Evolutionary conservation across 2,797 vertebrate genomes (phyloP), one percentile per base, ranked within the genome.

Genomic region (Champsocephalus gunnari): DNA sequence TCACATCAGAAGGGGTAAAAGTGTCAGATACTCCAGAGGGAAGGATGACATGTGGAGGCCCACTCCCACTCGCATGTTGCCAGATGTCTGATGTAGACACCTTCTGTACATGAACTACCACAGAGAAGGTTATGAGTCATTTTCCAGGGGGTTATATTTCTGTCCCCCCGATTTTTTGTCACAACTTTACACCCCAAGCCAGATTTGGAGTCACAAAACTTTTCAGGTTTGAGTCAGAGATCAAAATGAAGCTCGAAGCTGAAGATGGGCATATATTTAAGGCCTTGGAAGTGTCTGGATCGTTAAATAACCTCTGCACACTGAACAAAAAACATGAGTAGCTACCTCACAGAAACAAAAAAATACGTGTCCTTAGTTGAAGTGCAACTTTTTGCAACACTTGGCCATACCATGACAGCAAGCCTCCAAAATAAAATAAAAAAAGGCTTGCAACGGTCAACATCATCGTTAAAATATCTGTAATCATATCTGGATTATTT

Each of bases 401-500:
- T 59, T 81, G 75, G 66, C 66, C 61, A 56, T 14, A 44, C 54
- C 28, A 19, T 53, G n/a, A 47, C 32, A 54, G 38, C 11, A 51
- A 64, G 50, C 10, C 21, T 81, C 77, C 57, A 70, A 51, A 62
- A 21, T 11, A 71, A 60, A 64, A 69, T 9, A 44, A 21, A 32
- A 66, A 58, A 59, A 45, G 4, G 19, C 59, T 1, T 41, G 34
- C 55, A 63, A 67, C 21, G 49, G 68, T 66, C 75, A 83, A 62
- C 11, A 9, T 32, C 49, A 32, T 72, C 17, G 60, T 79, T 69
- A 49, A 73, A 55, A 45, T 70, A 77, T 41, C 55, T 73, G 38
- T 86, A 68, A 72, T 81, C 53, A 59, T 47, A 74, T 77, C 69
- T 77, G 17, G 69, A 81, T 82, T 75, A 81, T 71, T 71, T 80